Conservation (phyloP, 2,113 vertebrate genomes). For the Heterotilapia buettikoferi region DNA sequence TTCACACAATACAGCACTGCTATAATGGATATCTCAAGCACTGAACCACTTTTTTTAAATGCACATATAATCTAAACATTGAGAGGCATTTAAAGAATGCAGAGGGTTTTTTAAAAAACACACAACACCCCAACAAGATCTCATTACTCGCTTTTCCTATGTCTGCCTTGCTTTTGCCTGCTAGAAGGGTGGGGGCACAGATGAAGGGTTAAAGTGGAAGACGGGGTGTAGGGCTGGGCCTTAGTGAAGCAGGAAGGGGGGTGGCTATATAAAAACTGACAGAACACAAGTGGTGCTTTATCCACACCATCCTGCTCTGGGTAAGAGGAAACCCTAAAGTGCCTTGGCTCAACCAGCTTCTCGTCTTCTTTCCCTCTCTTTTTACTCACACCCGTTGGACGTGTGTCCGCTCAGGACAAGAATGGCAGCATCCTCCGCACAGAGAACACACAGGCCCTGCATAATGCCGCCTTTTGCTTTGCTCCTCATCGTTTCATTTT, state of each 20-base stretch:
- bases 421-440: constrained; percentile 58
- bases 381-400: constrained; percentile 16
- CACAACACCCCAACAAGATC: constrained; percentile 5
- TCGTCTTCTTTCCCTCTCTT: constrained; percentile 17
- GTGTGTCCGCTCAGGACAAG: constrained; percentile 27
- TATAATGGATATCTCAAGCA: neutral
- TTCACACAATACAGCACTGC: neutral
- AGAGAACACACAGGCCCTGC: neutral
- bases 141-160: constrained; percentile 18
- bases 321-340: constrained; percentile 63
- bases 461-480: constrained; percentile 18
- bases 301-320: constrained; percentile 55
- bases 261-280: constrained; percentile 64
- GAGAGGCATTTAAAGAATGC: constrained; percentile 10
- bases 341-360: constrained; percentile 23
- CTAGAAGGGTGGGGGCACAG: constrained; percentile 34
- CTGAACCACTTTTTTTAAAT: neutral
- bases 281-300: constrained; percentile 69
- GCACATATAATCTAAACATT: neutral
- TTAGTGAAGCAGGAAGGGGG: constrained; percentile 2
- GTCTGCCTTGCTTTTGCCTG: neutral
- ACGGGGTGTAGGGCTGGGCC: constrained; percentile 57
- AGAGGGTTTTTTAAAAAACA: neutral
- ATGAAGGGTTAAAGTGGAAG: constrained; percentile 58
- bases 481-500: constrained; percentile 19